Percentiles rank a stretch among this genome's conserved stretches.
phyloP scores from a whole-genome alignment of 2,888 invertebrate species.

The Hipparchia semele region DNA sequence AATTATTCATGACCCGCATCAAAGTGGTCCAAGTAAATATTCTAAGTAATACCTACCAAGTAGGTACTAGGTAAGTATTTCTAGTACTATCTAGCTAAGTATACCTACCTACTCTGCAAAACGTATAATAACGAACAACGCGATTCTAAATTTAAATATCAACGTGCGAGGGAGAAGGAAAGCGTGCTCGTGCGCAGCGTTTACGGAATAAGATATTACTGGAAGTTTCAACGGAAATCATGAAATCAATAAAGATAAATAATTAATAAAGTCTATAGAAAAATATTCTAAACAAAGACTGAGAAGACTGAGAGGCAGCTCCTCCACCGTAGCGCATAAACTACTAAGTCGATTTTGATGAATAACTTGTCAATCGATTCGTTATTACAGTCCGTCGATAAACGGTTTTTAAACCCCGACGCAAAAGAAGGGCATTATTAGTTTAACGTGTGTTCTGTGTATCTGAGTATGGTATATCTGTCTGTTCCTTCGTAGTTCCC shows the following conservation, averaged over 20 bases:
- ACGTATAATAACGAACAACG: constrained; percentile 58
- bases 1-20: constrained; percentile 57
- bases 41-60: background rate
- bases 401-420: no score
- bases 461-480: no score
- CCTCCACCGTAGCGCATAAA: no score
- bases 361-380: no score
- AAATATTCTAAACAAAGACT: no score
- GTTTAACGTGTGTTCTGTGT: no score
- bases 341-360: no score
- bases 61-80: constrained; percentile 10
- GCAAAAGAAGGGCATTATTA: no score
- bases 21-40: constrained; percentile 39
- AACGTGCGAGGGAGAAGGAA: constrained; percentile 66
- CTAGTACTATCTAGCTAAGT: constrained; percentile 29
- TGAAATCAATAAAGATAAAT: background rate
- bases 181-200: constrained; percentile 54
- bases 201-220: constrained; percentile 34
- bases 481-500: no score
- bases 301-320: no score
- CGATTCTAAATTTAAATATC: constrained; percentile 78
- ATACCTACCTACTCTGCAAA: constrained; percentile 54
- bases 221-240: constrained; percentile 22
- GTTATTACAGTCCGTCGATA: no score
- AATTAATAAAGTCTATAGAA: no score